These are phyloP conservation scores for Pseudochirops cupreus DNA, from an alignment of 2,797 vertebrate genomes.

Conservation along the genomic window DNA sequence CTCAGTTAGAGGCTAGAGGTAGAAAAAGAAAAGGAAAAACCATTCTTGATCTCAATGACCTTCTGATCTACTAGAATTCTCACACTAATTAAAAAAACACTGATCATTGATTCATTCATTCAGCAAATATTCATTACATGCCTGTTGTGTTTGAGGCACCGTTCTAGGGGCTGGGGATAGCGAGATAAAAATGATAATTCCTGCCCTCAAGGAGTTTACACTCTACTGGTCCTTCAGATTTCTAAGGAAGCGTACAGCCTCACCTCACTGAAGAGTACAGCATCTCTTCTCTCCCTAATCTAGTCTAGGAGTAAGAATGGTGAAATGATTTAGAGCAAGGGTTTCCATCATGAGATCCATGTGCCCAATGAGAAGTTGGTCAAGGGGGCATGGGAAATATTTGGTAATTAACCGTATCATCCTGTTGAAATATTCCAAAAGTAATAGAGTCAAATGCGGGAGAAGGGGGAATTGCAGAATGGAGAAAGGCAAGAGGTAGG, in stretches of 20 bases:
- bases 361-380: background rate
- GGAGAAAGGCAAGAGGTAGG: background rate
- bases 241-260: background rate
- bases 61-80: background rate
- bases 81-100: background rate
- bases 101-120: background rate
- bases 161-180: background rate
- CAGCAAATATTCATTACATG: background rate
- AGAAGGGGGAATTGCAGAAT: background rate
- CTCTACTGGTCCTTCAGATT: background rate
- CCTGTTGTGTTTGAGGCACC: background rate
- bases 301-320: background rate
- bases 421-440: background rate
- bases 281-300: background rate
- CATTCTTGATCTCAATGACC: background rate
- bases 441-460: background rate
- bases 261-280: background rate
- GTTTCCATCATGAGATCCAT: background rate
- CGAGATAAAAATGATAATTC: background rate
- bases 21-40: background rate
- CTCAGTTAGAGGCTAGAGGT: background rate
- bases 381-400: background rate
- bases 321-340: background rate
- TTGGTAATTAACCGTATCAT: background rate
- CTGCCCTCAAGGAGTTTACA: background rate